Percentiles rank a stretch among this genome's conserved stretches.
Conservation (phyloP, 2,797 vertebrate genomes). For the Diplodus sargus region DNA sequence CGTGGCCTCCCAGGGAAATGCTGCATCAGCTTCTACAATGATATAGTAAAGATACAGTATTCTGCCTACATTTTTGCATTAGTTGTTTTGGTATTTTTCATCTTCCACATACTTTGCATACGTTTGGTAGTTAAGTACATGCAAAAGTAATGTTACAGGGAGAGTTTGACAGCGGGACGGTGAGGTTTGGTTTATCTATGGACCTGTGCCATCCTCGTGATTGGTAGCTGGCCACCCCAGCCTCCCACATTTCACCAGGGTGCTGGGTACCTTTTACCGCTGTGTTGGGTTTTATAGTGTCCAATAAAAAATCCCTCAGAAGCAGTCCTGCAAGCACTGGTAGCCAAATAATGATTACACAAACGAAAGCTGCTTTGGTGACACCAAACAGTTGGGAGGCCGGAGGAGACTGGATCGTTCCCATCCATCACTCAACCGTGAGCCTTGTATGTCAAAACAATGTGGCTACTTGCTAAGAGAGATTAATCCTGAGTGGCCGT, state of each 20-base stretch:
- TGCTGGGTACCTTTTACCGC: slow-evolving; percentile 11
- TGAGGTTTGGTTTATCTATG: slow-evolving; percentile 13
- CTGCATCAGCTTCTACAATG: no score
- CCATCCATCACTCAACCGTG: slow-evolving; percentile 29
- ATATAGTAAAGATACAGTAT: no score
- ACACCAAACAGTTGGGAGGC: slow-evolving; percentile 34
- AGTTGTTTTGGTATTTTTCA: neutral
- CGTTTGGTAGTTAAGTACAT: neutral
- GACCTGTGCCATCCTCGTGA: slow-evolving; percentile 31
- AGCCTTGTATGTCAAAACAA: slow-evolving; percentile 43
- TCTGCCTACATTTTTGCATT: neutral
- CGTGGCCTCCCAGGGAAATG: no score
- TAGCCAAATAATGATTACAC: slow-evolving; percentile 35
- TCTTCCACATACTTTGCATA: neutral
- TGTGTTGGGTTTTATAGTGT: slow-evolving; percentile 38
- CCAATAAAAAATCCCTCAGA: slow-evolving; percentile 40
- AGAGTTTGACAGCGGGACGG: neutral
- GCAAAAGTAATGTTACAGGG: neutral
- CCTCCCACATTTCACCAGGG: slow-evolving; percentile 44
- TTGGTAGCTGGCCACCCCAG: slow-evolving; percentile 1
- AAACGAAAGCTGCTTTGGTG: slow-evolving; percentile 23
- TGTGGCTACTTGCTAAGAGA: slow-evolving; percentile 13
- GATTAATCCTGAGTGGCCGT: slow-evolving; percentile 19
- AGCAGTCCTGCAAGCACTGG: neutral
- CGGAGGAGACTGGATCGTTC: slow-evolving; percentile 17